Percentiles rank a stretch among this genome's conserved stretches.
Conservation (phyloP, 2,113 vertebrate species). For the Oncorhynchus tshawytscha region DNA sequence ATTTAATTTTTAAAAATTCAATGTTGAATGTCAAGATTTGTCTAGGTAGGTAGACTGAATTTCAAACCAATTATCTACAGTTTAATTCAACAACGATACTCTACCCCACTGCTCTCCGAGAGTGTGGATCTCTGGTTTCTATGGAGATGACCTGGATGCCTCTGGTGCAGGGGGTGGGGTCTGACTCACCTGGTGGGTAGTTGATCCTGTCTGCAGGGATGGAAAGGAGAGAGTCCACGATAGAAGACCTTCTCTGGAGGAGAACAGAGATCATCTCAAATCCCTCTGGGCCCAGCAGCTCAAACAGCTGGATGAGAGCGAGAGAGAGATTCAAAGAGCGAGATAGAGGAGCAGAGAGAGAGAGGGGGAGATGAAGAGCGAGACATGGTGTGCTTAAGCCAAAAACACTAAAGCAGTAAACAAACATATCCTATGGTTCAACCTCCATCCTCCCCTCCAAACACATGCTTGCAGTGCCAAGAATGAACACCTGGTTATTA, state of each 20-base stretch:
- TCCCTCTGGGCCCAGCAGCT: slow-evolving; percentile 91
- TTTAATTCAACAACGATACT: no score
- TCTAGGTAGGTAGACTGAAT: no score
- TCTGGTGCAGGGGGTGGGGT: background rate
- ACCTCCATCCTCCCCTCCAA: background rate
- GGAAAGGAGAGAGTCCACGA: slow-evolving; percentile 81
- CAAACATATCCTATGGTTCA: slow-evolving; percentile 37
- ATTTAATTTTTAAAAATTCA: no score
- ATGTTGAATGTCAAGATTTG: no score
- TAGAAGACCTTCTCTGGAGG: slow-evolving; percentile 82
- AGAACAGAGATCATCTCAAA: slow-evolving; percentile 93
- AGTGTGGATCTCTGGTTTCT: background rate
- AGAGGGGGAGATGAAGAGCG: background rate
- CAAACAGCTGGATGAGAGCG: slow-evolving; percentile 81
- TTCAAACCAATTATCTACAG: no score
- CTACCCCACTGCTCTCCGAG: background rate
- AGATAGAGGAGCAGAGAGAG: slow-evolving; percentile 38
- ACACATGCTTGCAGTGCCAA: slow-evolving; percentile 36
- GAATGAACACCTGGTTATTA: slow-evolving; percentile 67
- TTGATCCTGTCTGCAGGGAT: slow-evolving; percentile 75
- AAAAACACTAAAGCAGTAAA: slow-evolving; percentile 12
- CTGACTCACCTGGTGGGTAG: slow-evolving; percentile 78
- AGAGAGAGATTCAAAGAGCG: slow-evolving; percentile 65
- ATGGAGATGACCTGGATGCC: background rate
- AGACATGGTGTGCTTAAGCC: background rate